phyloP scores from a whole-genome alignment of 1,140 invertebrate genomes.

The Ericerus pela region DNA sequence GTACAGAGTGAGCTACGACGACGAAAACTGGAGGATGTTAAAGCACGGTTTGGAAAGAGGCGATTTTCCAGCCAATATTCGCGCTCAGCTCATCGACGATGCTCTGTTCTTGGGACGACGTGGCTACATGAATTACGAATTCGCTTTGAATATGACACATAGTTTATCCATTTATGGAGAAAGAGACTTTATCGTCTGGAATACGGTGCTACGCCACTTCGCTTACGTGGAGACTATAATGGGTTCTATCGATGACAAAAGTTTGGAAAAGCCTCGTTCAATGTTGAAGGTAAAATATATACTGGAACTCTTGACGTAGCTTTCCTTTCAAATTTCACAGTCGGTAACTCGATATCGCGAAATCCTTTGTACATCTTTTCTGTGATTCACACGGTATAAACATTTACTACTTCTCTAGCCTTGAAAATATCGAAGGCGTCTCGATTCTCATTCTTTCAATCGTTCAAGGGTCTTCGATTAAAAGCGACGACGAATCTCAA shows the following conservation, averaged over 20 bases:
- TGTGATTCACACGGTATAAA: too few relatives aligned
- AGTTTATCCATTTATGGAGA: not conserved
- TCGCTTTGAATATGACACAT: conserved; percentile 13
- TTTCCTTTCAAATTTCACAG: too few relatives aligned
- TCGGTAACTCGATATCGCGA: too few relatives aligned
- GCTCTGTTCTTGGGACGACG: conserved; percentile 55
- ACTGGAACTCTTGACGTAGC: too few relatives aligned
- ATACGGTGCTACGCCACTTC: not conserved
- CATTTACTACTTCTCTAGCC: too few relatives aligned
- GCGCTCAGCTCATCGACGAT: conserved; percentile 69
- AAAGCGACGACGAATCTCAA: too few relatives aligned
- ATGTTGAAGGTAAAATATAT: too few relatives aligned
- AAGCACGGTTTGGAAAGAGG: not conserved
- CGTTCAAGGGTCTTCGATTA: too few relatives aligned
- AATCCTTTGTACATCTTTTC: too few relatives aligned
- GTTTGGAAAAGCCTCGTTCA: not conserved
- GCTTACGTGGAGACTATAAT: not conserved
- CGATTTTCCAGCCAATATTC: conserved; percentile 18
- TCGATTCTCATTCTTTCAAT: too few relatives aligned
- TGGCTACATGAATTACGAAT: conserved; percentile 15
- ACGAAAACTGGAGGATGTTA: not conserved
- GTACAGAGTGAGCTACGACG: not conserved
- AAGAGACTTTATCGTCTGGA: conserved; percentile 1
- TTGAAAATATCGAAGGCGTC: too few relatives aligned
- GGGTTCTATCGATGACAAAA: not conserved